phyloP scores from a whole-genome alignment of 1,140 invertebrate genomes.

The Drosophila serrata region DNA sequence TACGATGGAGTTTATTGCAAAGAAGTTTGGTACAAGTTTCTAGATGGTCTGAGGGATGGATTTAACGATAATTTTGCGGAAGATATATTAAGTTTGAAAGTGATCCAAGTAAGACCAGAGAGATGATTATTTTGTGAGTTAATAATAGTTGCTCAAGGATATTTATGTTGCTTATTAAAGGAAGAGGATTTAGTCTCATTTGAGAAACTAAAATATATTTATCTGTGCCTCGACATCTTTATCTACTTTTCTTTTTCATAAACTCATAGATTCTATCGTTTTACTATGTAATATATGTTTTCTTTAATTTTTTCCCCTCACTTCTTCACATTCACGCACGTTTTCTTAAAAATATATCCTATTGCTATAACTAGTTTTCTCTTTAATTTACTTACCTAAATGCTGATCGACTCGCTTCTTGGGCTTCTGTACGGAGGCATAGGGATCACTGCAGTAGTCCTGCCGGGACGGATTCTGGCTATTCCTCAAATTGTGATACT shows the following conservation, averaged over 20 bases:
- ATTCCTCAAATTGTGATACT: slow-evolving; percentile 89
- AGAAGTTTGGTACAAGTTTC: background rate
- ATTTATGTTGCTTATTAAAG: too few relatives aligned
- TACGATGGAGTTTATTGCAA: background rate
- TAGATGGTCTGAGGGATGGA: background rate
- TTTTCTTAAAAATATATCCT: background rate
- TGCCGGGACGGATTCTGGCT: slow-evolving; percentile 93
- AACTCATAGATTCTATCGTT: background rate
- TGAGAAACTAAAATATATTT: too few relatives aligned
- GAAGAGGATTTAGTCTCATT: too few relatives aligned
- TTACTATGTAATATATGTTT: background rate
- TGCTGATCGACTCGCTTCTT: slow-evolving; percentile 93
- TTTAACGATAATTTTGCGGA: slow-evolving; percentile 4
- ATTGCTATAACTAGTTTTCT: background rate
- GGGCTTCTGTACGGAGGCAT: slow-evolving; percentile 94
- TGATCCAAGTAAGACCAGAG: background rate
- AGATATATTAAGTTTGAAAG: background rate
- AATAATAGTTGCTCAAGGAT: background rate
- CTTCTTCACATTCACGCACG: background rate
- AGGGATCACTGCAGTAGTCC: slow-evolving; percentile 94
- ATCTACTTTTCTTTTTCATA: background rate
- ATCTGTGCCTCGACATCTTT: too few relatives aligned
- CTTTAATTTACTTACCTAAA: slow-evolving; percentile 88
- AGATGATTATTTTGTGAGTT: background rate
- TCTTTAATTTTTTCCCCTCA: too few relatives aligned